These are phyloP conservation scores for Pachyramphus minor DNA, from an alignment of 2,113 vertebrate species.

Conservation along the genomic window DNA sequence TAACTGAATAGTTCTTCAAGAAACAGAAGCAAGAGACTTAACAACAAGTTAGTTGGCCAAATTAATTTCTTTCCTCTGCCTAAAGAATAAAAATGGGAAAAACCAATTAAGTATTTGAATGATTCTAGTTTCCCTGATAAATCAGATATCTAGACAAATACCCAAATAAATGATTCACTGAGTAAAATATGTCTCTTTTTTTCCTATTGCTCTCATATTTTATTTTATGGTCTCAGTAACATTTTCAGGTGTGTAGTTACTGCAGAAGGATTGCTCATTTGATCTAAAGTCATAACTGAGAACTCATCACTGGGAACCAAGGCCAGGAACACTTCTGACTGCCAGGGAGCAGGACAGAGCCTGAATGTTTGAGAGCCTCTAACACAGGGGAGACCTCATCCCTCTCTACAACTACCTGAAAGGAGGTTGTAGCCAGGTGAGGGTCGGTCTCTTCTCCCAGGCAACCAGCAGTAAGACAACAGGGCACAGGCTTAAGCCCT, in stretches of 20 bases:
- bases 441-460: too few species aligned
- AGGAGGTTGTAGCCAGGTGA: too few species aligned
- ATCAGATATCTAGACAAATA: not conserved
- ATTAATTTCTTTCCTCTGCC: not conserved
- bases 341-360: not conserved
- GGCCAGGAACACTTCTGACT: not conserved
- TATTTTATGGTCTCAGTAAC: not conserved
- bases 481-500: too few species aligned
- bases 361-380: not conserved
- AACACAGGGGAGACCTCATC: too few species aligned
- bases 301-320: not conserved
- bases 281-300: not conserved
- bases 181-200: not conserved
- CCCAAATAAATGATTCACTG: fast-evolving
- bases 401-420: too few species aligned
- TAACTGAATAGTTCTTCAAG: not conserved
- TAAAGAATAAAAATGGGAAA: not conserved
- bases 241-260: not conserved
- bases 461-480: too few species aligned
- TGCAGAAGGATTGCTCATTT: not conserved
- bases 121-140: not conserved
- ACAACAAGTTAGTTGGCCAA: not conserved
- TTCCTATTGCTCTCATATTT: not conserved
- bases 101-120: not conserved
- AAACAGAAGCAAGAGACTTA: not conserved